These are phyloP conservation scores for Psittacula cyanocephala DNA, from an alignment of 2,113 vertebrate genomes.

Conservation along the genomic window DNA sequence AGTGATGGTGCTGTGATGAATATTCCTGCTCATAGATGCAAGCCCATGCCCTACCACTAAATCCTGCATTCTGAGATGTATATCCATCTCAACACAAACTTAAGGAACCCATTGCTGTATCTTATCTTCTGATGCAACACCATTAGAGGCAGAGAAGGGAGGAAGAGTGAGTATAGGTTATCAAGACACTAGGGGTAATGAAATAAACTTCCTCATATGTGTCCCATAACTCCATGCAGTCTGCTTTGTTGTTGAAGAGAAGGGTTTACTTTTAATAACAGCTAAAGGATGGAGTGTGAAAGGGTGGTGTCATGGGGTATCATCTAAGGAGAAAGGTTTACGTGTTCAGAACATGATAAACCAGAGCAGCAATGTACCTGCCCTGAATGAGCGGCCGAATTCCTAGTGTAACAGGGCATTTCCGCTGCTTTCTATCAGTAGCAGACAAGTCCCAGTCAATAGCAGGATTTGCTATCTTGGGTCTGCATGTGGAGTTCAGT, in stretches of 20 bases:
- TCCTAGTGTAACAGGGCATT: neutral
- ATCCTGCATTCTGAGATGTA: neutral
- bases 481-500: neutral
- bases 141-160: neutral
- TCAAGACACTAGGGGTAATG: neutral
- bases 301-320: neutral
- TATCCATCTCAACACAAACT: neutral
- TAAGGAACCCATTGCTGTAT: neutral
- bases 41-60: neutral
- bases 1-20: neutral
- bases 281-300: neutral
- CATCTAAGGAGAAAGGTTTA: neutral
- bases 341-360: neutral
- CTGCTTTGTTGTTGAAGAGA: neutral
- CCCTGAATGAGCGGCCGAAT: neutral
- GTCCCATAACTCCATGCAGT: neutral
- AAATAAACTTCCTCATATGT: neutral
- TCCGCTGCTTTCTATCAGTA: neutral
- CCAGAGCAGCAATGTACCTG: neutral
- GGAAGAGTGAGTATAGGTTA: rapidly evolving
- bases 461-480: neutral
- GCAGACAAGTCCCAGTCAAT: neutral
- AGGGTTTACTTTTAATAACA: neutral
- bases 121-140: neutral
- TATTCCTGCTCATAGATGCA: neutral